Base-by-base conservation (phyloP, 2,888 invertebrate species). In the Embidobia sp. region DNA sequence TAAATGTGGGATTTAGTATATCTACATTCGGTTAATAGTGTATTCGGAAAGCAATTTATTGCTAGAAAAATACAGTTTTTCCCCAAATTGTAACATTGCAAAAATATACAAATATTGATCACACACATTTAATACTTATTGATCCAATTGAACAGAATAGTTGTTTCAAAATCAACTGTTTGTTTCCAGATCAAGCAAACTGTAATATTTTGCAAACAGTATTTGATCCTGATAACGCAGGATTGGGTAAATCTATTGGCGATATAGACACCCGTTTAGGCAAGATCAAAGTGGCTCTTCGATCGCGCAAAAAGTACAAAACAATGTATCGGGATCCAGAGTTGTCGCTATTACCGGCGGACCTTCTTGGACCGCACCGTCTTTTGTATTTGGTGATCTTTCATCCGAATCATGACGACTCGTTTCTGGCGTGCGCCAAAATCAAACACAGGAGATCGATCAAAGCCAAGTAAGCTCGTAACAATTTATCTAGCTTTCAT, bases 181-280 rank as follows among this genome's bases (percentile, higher is more conserved):
- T 37, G 37, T 59, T 84, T 86, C 42, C 79, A 90, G 87, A 87
- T 42, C 86, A 84, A 66, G 82, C 94, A 51, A 94, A 95, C 84
- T 97, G 97, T 87, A 95, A 97, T 87, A 94, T 95, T 73, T 90
- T 97, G 3, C 96, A 97, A 87, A 90, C 94, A 26, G 93, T 97
- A 0, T 97, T 96, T 84, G 96, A 97, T 90, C 97, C 97, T 0
- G 93, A 94, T 77, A 94, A 94, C 77, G 91, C 91, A 46, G 94
- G 93, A 0, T 90, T 91, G 8, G 93, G 93, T 0, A 92, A 93
- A 86, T 93, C 94, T 22, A 93, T 95, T 3, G 97, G 97, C 0
- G 97, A 97, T 85, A 89, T 97, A 75, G 95, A 96, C 81, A 90
- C 90, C 1, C 92, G 96, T 59, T 88, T 97, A 11, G 97, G 97